Evolutionary conservation across 2,888 invertebrate species (phyloP).

Genomic region (Ormyrus rosae): DNA sequence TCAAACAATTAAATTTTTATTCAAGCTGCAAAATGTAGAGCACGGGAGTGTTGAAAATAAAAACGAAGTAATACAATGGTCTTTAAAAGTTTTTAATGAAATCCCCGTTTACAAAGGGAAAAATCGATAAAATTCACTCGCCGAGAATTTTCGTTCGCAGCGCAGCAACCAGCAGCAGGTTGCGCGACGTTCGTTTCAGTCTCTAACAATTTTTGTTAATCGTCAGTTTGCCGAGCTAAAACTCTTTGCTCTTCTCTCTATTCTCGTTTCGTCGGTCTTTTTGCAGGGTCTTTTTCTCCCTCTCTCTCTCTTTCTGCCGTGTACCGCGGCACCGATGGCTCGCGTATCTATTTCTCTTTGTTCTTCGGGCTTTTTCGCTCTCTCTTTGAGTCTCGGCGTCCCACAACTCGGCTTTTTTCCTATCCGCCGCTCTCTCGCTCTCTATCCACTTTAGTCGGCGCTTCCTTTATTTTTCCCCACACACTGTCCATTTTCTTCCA

Average conservation of each 20-base stretch:
- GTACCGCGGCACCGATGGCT: slow-evolving; percentile 48
- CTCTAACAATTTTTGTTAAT: slow-evolving; percentile 47
- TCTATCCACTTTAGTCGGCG: slow-evolving; percentile 44
- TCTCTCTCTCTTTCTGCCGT: slow-evolving; percentile 34
- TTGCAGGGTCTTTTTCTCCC: slow-evolving; percentile 5
- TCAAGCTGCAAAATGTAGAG: too few species aligned
- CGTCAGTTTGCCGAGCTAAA: slow-evolving; percentile 51
- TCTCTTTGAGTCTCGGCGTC: slow-evolving; percentile 20
- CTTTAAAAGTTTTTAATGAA: slow-evolving; percentile 40
- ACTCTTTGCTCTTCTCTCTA: slow-evolving; percentile 44
- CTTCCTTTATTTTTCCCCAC: slow-evolving; percentile 36
- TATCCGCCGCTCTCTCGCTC: slow-evolving; percentile 47
- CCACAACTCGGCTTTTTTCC: slow-evolving; percentile 10
- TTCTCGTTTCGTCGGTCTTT: slow-evolving; percentile 45
- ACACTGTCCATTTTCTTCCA: slow-evolving; percentile 49
- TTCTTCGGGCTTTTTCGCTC: slow-evolving; percentile 50
- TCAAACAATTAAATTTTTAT: too few species aligned
- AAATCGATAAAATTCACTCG: slow-evolving; percentile 27
- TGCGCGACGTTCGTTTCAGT: background rate
- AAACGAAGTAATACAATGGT: too few species aligned
- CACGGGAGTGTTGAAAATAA: too few species aligned
- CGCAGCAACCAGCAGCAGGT: background rate
- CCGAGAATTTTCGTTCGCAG: slow-evolving; percentile 23
- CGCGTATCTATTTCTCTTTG: slow-evolving; percentile 53
- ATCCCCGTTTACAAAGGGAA: slow-evolving; percentile 23